These are phyloP conservation scores for Aromia moschata DNA, from an alignment of 2,888 invertebrate genomes.

Conservation along the genomic window DNA sequence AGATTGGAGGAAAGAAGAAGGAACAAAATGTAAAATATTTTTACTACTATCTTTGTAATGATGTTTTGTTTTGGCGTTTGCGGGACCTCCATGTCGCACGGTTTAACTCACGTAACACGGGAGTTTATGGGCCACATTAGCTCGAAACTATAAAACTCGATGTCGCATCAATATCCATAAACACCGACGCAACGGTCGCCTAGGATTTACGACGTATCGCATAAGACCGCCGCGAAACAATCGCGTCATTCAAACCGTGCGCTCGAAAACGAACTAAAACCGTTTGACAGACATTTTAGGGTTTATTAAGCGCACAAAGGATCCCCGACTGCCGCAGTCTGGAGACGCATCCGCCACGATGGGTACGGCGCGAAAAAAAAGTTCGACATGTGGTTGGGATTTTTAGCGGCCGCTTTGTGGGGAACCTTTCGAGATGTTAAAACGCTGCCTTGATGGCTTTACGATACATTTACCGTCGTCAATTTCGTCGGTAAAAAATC, in stretches of 20 bases:
- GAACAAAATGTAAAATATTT: no score
- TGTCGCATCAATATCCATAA: not conserved
- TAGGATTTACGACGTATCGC: not conserved
- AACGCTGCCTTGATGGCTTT: slow-evolving; percentile 24
- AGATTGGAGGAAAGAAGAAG: no score
- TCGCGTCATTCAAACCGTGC: slow-evolving; percentile 9
- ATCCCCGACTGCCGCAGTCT: slow-evolving; percentile 12
- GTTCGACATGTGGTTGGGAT: slow-evolving; percentile 28
- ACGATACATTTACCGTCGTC: slow-evolving; percentile 23
- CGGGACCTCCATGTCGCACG: no score
- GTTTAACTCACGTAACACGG: not conserved
- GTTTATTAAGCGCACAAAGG: slow-evolving; percentile 21
- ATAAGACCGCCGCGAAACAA: not conserved
- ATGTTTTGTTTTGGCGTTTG: no score
- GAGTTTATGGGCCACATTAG: not conserved
- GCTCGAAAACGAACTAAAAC: slow-evolving; percentile 8
- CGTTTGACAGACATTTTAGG: slow-evolving; percentile 19
- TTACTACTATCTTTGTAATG: no score
- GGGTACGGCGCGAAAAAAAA: slow-evolving; percentile 13
- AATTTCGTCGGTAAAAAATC: slow-evolving; percentile 14
- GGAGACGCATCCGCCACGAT: slow-evolving; percentile 15
- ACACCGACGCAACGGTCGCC: not conserved
- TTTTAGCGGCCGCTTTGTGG: slow-evolving; percentile 41
- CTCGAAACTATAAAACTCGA: not conserved
- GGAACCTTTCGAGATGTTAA: slow-evolving; percentile 19